phyloP scores from a whole-genome alignment of 2,797 vertebrate species.

The Gymnodraco acuticeps region DNA sequence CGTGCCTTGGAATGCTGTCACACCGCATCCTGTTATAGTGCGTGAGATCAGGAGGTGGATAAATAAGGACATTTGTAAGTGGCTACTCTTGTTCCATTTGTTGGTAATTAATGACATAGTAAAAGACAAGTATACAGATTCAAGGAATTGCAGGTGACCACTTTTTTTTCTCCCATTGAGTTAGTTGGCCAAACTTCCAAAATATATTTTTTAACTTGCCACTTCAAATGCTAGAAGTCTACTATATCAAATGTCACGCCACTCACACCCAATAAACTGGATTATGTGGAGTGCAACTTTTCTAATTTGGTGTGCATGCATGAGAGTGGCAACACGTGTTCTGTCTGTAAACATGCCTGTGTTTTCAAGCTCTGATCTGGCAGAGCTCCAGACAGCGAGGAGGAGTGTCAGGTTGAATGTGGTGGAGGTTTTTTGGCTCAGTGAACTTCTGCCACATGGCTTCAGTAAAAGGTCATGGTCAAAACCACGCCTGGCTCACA shows the following conservation, averaged over 20 bases:
- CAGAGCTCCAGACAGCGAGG: slow-evolving; percentile 58
- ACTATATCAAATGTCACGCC: neutral
- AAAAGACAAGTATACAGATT: too few species aligned
- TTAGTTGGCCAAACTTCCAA: neutral
- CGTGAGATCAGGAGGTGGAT: slow-evolving; percentile 9
- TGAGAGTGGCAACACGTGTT: slow-evolving; percentile 22
- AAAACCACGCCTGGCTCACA: slow-evolving; percentile 63
- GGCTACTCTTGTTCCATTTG: neutral
- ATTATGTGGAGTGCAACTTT: slow-evolving; percentile 22
- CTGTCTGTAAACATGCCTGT: slow-evolving; percentile 53
- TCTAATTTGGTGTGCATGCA: slow-evolving; percentile 33
- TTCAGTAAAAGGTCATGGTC: slow-evolving; percentile 80
- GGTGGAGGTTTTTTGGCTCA: slow-evolving; percentile 60
- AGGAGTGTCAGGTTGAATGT: slow-evolving; percentile 63
- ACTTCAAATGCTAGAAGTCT: slow-evolving; percentile 3
- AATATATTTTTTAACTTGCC: neutral
- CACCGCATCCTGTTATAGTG: slow-evolving; percentile 23
- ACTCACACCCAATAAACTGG: slow-evolving; percentile 12
- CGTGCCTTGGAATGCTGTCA: slow-evolving; percentile 35
- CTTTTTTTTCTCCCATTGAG: neutral
- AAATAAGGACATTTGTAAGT: slow-evolving; percentile 26
- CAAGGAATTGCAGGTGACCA: neutral
- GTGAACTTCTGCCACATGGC: slow-evolving; percentile 75
- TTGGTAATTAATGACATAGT: slow-evolving; percentile 2
- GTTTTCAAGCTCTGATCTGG: slow-evolving; percentile 52